Percentiles rank a stretch among this genome's conserved stretches.
These are phyloP conservation scores for Agonopterix arenella DNA, from an alignment of 2,888 invertebrate species.

Conservation along the genomic window DNA sequence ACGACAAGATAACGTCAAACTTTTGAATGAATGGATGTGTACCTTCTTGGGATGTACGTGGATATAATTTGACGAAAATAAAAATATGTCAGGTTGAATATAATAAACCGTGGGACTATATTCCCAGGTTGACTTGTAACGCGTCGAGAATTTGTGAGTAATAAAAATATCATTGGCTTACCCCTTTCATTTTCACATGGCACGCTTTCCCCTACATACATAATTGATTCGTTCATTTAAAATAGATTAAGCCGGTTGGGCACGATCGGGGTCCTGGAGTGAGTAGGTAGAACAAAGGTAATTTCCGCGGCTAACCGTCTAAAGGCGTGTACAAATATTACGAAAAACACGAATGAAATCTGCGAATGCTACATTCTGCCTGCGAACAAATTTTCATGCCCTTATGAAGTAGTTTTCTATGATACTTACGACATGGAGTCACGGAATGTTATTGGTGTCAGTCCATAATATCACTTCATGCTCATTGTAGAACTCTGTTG, in stretches of 20 bases:
- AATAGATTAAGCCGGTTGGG: constrained; percentile 50
- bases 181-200: constrained; percentile 41
- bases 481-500: no score
- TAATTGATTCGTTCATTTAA: constrained; percentile 57
- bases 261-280: constrained; percentile 28
- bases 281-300: constrained; percentile 38
- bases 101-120: no score
- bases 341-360: no score
- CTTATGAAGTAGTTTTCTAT: no score
- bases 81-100: no score
- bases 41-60: not conserved
- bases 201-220: constrained; percentile 35
- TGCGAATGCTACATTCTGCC: no score
- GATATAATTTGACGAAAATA: no score
- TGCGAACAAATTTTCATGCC: no score
- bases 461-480: no score
- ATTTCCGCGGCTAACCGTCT: constrained; percentile 28
- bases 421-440: no score
- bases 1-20: constrained; percentile 25
- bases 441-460: no score
- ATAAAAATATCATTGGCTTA: constrained; percentile 39
- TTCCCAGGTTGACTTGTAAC: constrained; percentile 1
- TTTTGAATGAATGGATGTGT: constrained; percentile 7
- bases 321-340: not conserved
- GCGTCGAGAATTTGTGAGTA: constrained; percentile 28